Evolutionary conservation across 2,113 vertebrate genomes (phyloP).

Genomic region (Neoarius graeffei): DNA sequence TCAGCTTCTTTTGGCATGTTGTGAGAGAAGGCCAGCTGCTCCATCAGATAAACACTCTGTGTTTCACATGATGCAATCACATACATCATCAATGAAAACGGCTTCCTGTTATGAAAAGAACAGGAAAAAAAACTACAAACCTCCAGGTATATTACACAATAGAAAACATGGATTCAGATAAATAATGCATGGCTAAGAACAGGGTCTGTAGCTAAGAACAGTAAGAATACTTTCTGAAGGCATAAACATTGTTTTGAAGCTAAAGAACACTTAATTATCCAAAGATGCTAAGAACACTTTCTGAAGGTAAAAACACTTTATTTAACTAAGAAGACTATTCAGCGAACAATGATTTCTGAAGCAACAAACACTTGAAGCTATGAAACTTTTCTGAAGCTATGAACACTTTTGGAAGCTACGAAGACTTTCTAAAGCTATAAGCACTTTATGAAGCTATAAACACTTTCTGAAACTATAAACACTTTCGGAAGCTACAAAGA

Average conservation of each 20-base stretch:
- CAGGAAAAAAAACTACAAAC: background rate
- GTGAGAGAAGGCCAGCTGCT: slow-evolving; percentile 31
- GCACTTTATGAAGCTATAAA: no score
- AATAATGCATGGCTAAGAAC: background rate
- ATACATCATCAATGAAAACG: slow-evolving; percentile 26
- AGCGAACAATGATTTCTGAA: no score
- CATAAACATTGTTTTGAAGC: background rate
- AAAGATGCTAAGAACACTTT: background rate
- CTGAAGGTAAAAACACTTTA: background rate
- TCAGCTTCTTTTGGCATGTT: slow-evolving; percentile 5
- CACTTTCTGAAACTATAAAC: no score
- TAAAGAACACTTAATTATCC: no score
- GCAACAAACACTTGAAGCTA: background rate
- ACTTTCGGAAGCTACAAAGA: no score
- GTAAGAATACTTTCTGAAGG: background rate
- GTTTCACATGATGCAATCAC: slow-evolving; percentile 43
- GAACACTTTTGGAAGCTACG: background rate
- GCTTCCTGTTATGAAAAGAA: slow-evolving; percentile 6
- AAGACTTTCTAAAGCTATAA: no score
- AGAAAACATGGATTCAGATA: background rate
- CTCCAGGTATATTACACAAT: background rate
- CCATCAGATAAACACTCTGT: slow-evolving; percentile 17
- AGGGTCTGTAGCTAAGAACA: no score
- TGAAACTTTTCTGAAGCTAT: background rate
- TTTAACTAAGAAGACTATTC: no score